These are phyloP conservation scores for Brachylomia viminalis DNA, from an alignment of 2,888 invertebrate species.

Conservation along the genomic window DNA sequence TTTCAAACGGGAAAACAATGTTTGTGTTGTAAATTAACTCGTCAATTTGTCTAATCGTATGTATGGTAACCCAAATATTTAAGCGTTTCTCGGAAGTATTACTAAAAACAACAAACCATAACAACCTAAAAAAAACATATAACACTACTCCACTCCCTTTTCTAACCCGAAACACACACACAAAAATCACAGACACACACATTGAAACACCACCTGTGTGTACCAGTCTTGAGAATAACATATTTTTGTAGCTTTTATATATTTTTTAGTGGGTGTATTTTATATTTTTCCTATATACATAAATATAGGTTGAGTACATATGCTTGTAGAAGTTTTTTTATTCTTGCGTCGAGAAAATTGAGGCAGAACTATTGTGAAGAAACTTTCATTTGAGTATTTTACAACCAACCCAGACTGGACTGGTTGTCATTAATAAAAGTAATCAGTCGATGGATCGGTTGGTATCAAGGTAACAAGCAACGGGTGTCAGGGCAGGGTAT, in stretches of 20 bases:
- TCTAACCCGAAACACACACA: conserved; percentile 70
- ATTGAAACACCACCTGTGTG: conserved; percentile 82
- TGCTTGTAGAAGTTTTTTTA: conserved; percentile 52
- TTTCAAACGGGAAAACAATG: background rate
- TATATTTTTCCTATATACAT: conserved; percentile 87
- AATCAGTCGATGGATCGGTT: no score
- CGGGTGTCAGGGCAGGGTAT: no score
- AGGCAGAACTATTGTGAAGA: conserved; percentile 33
- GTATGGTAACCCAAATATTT: background rate
- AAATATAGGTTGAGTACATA: conserved; percentile 43
- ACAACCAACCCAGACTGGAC: background rate
- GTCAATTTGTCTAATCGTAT: background rate
- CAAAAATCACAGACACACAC: conserved; percentile 71
- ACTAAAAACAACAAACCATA: no score
- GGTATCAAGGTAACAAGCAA: no score
- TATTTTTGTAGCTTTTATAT: conserved; percentile 90
- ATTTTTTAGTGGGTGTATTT: conserved; percentile 87
- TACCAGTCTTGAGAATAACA: conserved; percentile 88
- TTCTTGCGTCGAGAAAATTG: conserved; percentile 59
- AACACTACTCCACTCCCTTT: conserved; percentile 70
- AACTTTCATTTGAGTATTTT: conserved; percentile 14
- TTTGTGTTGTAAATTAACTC: background rate
- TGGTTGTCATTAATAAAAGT: no score
- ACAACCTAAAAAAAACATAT: background rate
- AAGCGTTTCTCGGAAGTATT: background rate